Evolutionary conservation across 2,888 invertebrate genomes (phyloP).

Genomic region (Dryocosmus kuriphilus): DNA sequence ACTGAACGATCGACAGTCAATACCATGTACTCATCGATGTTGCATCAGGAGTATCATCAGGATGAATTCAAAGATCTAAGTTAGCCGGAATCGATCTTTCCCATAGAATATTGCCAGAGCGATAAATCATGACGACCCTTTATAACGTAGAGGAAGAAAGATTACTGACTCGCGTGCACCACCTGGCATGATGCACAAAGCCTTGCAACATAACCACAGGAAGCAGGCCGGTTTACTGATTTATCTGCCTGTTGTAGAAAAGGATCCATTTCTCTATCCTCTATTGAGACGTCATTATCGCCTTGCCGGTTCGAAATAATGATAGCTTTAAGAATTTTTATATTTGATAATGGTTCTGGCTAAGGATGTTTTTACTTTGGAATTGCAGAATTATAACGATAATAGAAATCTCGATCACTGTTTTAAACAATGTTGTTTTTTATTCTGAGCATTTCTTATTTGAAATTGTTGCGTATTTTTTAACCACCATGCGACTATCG

Average conservation of each 20-base stretch:
- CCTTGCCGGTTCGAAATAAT: constrained; percentile 12
- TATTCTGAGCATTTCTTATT: too few relatives aligned
- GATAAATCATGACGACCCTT: constrained; percentile 48
- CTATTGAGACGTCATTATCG: constrained; percentile 26
- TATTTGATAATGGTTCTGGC: neutral
- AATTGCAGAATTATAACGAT: too few relatives aligned
- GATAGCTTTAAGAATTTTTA: neutral
- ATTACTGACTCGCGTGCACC: constrained; percentile 45
- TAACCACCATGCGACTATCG: too few relatives aligned
- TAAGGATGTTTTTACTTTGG: too few relatives aligned
- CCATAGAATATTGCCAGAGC: constrained; percentile 28
- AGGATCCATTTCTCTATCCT: neutral
- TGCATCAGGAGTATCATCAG: constrained; percentile 26
- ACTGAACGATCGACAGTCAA: constrained; percentile 11
- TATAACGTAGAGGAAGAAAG: constrained; percentile 46
- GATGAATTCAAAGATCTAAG: constrained; percentile 20
- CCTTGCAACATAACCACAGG: constrained; percentile 3
- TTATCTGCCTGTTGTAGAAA: constrained; percentile 16
- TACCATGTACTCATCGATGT: constrained; percentile 31
- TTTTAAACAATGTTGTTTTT: too few relatives aligned
- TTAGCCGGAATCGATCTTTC: constrained; percentile 26
- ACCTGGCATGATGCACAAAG: constrained; percentile 40
- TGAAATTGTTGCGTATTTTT: too few relatives aligned
- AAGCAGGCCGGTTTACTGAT: constrained; percentile 18
- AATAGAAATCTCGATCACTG: too few relatives aligned